Conservation (phyloP, 2,888 invertebrate genomes). For the Hydrotaea diabolus region DNA sequence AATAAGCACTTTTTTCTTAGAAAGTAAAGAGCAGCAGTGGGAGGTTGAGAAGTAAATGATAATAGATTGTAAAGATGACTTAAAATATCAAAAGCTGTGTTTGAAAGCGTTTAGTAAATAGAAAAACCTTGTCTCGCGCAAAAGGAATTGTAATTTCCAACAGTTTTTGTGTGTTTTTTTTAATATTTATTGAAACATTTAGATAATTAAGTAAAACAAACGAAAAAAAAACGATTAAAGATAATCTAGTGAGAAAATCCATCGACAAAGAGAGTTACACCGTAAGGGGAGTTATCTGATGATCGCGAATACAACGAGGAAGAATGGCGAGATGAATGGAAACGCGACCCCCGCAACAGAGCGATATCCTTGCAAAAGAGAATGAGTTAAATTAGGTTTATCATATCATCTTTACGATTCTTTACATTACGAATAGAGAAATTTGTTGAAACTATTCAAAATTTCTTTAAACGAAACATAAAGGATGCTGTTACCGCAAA, state of each 20-base stretch:
- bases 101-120: constrained; percentile 42
- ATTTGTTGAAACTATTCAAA: constrained; percentile 58
- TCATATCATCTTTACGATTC: constrained; percentile 49
- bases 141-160: constrained; percentile 63
- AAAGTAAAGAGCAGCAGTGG: background rate
- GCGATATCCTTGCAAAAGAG: constrained; percentile 40
- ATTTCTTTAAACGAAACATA: constrained; percentile 67
- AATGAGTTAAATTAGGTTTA: constrained; percentile 52
- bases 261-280: constrained; percentile 45
- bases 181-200: constrained; percentile 61
- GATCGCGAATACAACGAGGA: no score
- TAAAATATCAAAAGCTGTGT: constrained; percentile 50
- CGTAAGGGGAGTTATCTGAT: constrained; percentile 44
- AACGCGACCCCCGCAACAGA: constrained; percentile 38
- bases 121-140: constrained; percentile 13
- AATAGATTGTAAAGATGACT: background rate
- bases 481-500: constrained; percentile 61
- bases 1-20: constrained; percentile 46
- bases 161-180: constrained; percentile 48
- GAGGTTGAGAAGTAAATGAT: background rate
- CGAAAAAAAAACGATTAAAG: constrained; percentile 25
- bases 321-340: constrained; percentile 37
- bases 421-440: constrained; percentile 61
- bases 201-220: constrained; percentile 53
- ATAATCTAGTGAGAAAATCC: constrained; percentile 44